These are phyloP conservation scores for Drosophila kanekoi DNA, from an alignment of 2,888 invertebrate species.

Conservation along the genomic window DNA sequence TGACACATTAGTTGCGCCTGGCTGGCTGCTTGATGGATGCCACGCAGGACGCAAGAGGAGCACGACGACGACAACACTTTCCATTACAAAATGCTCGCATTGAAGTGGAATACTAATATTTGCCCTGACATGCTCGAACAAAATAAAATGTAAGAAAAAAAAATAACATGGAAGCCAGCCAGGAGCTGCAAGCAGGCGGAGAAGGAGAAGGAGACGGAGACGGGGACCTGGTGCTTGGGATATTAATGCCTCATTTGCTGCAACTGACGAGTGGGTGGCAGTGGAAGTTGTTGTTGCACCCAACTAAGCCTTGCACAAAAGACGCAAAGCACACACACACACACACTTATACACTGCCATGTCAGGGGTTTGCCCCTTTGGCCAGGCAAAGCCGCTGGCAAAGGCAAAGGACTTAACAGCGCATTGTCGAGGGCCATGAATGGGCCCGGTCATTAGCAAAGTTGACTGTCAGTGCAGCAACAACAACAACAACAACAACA, in stretches of 20 bases:
- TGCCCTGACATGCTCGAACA: conserved; percentile 71
- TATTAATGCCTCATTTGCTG: conserved; percentile 83
- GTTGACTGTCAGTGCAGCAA: conserved; percentile 64
- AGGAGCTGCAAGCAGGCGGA: conserved; percentile 17
- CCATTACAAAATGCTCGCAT: conserved; percentile 79
- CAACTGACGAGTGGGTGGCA: conserved; percentile 29
- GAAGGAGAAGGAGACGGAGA: too few relatives aligned
- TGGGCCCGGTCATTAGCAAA: conserved; percentile 73
- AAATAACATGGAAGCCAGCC: conserved; percentile 55
- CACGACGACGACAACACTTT: conserved; percentile 59
- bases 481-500: conserved; percentile 24
- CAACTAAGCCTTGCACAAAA: conserved; percentile 62
- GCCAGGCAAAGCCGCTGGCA: conserved; percentile 30
- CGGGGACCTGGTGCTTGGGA: conserved; percentile 40
- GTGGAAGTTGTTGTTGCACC: conserved; percentile 40
- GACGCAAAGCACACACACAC: conserved; percentile 25
- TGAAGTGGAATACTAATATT: conserved; percentile 81
- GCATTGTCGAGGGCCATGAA: conserved; percentile 61
- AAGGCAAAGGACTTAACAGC: conserved; percentile 53
- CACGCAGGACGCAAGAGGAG: conserved; percentile 27
- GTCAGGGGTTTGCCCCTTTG: conserved; percentile 40
- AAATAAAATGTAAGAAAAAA: conserved; percentile 20
- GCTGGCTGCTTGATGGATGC: conserved; percentile 67
- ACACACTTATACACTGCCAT: conserved; percentile 3
- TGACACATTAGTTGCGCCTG: conserved; percentile 75